Base-by-base conservation (phyloP, 2,888 invertebrate genomes). In the Corbicula japonica region DNA sequence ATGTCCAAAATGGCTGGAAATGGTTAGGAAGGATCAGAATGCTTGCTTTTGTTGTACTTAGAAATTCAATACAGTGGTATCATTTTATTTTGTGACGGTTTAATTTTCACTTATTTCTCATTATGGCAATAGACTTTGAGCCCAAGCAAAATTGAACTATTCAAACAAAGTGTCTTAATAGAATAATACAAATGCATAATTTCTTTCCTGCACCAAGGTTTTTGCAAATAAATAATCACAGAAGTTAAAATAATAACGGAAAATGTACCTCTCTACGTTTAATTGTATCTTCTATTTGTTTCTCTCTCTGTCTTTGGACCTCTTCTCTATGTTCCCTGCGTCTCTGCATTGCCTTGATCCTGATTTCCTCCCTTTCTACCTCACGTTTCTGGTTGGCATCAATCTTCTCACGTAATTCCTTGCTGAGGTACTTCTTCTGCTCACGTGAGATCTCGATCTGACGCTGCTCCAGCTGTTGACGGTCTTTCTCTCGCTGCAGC, bases 281-380 rank as follows among this genome's bases (percentile, higher is more conserved):
- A 32, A 56, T 48, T 21, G 75, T 68, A 44, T 83, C 80, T 60
- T 88, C 81, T 4, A 80, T 62, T n/a, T 87, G 81, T 68, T 76
- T 71, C 38, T 76, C 75, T 26, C 83, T 75, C 75, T 87, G 79
- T 30, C 65, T 61, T 60, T 83, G 78, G 12, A 76, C 54, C 0
- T 73, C 83, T 56, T 90, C 91, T 26, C 91, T 63, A n/a, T 81
- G 79, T 72, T 90, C 90, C 50, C 90, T 74, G 41, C 88, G 68
- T 41, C 66, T 58, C 74, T 83, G 83, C 86, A 89, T 79, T 5
- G 89, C 90, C 26, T 79, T 80, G 6, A 91, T 78, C 32, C 90
- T 74, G 35, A 80, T 76, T 62, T 88, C 79, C 26, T 90, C 90
- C n/a, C 76, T 66, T 6, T 86, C 83, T 21, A 76, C 32, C 56